These are phyloP conservation scores for Probosciger aterrimus DNA, from an alignment of 2,113 vertebrate genomes.

Conservation along the genomic window DNA sequence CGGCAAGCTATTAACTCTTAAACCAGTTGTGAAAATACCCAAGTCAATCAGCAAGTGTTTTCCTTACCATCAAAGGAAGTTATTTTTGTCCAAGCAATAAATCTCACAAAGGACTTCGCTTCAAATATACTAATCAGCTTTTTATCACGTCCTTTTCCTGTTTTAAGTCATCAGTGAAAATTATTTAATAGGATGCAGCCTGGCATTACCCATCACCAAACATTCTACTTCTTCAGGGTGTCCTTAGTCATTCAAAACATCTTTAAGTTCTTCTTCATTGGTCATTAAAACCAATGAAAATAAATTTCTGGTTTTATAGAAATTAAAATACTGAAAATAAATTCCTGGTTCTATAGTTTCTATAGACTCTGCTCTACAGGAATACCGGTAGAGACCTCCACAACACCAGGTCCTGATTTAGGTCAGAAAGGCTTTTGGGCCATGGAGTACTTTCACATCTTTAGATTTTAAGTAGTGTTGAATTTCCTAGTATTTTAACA, in stretches of 20 bases:
- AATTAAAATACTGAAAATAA: not conserved
- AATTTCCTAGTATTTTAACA: not conserved
- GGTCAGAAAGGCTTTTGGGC: not conserved
- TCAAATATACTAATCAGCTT: not conserved
- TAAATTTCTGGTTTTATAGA: not conserved
- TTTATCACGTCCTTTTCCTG: not conserved
- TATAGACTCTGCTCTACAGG: not conserved
- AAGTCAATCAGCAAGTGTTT: not conserved
- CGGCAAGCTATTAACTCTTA: not conserved
- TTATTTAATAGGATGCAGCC: not conserved
- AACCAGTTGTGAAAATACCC: not conserved
- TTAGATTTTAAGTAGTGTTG: not conserved
- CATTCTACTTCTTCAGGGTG: not conserved
- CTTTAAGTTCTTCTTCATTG: not conserved
- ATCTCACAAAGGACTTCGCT: not conserved
- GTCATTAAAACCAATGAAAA: not conserved
- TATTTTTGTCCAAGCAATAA: not conserved
- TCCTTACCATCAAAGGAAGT: not conserved
- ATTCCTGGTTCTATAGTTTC: not conserved
- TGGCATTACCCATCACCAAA: not conserved
- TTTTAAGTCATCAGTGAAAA: not conserved
- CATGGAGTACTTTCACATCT: not conserved
- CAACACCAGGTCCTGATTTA: not conserved
- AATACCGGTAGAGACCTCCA: not conserved
- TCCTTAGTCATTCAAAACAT: not conserved